phyloP scores from a whole-genome alignment of 1,140 invertebrate species.

The Eumeta japonica region DNA sequence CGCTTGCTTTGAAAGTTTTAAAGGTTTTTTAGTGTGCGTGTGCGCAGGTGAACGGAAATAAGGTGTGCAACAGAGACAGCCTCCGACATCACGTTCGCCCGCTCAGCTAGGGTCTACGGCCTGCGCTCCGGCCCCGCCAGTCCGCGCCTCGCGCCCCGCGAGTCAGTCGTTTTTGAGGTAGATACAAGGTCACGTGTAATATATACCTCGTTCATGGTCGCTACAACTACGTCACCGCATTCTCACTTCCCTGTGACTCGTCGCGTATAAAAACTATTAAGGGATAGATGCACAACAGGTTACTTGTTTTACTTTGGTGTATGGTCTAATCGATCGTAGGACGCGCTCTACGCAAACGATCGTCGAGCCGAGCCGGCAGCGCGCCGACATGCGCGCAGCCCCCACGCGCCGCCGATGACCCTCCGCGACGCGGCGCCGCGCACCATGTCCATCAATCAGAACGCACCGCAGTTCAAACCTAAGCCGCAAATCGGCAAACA shows the following conservation, averaged over 20 bases:
- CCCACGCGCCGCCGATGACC: constrained; percentile 24
- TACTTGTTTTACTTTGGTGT: too few species aligned
- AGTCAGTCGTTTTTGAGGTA: constrained; percentile 3
- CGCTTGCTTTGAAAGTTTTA: too few species aligned
- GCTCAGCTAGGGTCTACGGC: constrained; percentile 19
- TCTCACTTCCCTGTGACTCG: too few species aligned
- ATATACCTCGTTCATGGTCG: background rate
- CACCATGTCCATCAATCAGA: constrained; percentile 55
- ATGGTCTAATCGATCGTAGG: too few species aligned
- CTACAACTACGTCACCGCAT: background rate
- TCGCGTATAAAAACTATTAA: too few species aligned
- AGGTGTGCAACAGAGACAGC: constrained; percentile 29
- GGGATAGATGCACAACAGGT: too few species aligned
- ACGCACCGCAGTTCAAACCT: constrained; percentile 44
- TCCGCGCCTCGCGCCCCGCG: constrained; percentile 36
- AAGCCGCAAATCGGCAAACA: constrained; percentile 54
- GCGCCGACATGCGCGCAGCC: constrained; percentile 26
- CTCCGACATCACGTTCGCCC: constrained; percentile 23
- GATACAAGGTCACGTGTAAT: background rate
- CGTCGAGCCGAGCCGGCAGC: constrained; percentile 51
- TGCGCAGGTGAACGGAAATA: constrained; percentile 19
- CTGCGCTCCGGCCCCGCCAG: constrained; percentile 22
- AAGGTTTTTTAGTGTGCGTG: constrained; percentile 19
- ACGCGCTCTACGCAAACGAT: constrained; percentile 19
- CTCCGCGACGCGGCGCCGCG: constrained; percentile 23